Conservation (phyloP, 2,113 vertebrate species). For the Pelodiscus sinensis region DNA sequence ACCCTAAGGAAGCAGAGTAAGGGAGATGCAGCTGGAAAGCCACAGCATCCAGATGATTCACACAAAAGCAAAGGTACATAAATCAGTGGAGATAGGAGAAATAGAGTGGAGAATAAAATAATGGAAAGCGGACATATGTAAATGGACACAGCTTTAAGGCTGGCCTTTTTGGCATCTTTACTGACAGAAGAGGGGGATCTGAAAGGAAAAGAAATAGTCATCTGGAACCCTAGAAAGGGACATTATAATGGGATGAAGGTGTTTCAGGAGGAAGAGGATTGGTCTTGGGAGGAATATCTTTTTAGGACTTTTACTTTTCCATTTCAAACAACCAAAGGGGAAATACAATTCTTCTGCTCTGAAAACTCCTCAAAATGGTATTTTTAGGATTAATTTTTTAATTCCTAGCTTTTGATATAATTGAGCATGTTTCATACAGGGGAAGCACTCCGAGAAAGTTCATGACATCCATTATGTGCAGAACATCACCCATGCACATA, state of each 20-base stretch:
- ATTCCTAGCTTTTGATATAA: slow-evolving; percentile 22
- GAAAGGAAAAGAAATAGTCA: background rate
- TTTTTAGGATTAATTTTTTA: slow-evolving; percentile 55
- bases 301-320: background rate
- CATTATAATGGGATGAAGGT: background rate
- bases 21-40: background rate
- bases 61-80: background rate
- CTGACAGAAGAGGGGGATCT: background rate
- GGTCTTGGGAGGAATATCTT: background rate
- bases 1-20: background rate
- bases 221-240: background rate
- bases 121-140: background rate
- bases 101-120: background rate
- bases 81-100: background rate
- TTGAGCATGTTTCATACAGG: background rate
- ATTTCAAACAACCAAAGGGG: background rate
- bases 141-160: background rate
- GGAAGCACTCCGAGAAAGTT: background rate
- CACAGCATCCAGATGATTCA: background rate
- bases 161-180: background rate
- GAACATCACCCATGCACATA: background rate
- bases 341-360: background rate
- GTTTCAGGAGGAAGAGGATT: background rate
- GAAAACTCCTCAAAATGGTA: slow-evolving; percentile 27
- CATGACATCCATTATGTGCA: slow-evolving; percentile 27